Percentiles rank a stretch among this genome's conserved stretches.
phyloP scores from a whole-genome alignment of 1,140 invertebrate species.

The Sitophilus oryzae region DNA sequence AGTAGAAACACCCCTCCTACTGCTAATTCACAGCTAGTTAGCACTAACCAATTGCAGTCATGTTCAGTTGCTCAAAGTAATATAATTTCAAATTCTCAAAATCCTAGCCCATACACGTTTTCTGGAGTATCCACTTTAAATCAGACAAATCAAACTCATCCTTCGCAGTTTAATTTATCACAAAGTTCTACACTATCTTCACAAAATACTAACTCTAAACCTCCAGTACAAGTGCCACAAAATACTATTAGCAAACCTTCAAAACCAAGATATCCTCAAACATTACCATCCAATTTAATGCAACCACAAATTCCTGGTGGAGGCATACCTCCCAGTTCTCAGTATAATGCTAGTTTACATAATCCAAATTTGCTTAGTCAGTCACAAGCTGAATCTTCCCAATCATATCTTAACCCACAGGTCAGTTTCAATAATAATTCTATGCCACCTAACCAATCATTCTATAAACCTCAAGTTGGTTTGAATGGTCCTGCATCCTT shows the following conservation, averaged over 20 bases:
- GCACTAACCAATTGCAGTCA: no score
- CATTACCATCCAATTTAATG: background rate
- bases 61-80: no score
- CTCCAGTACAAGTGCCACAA: background rate
- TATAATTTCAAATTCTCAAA: no score
- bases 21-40: no score
- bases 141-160: background rate
- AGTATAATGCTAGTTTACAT: constrained; percentile 14
- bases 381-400: background rate
- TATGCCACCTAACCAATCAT: constrained; percentile 1
- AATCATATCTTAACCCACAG: constrained; percentile 9
- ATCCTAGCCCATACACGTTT: background rate
- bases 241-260: background rate
- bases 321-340: background rate
- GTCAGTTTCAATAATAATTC: constrained; percentile 9
- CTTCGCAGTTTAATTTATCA: no score
- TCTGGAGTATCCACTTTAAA: background rate
- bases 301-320: background rate
- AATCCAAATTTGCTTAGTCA: background rate
- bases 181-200: background rate
- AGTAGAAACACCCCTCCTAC: no score
- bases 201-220: background rate
- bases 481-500: constrained; percentile 6
- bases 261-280: constrained; percentile 12
- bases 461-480: constrained; percentile 2